Evolutionary conservation across 2,113 vertebrate species (phyloP).

Genomic region (Acrocephalus kingi): DNA sequence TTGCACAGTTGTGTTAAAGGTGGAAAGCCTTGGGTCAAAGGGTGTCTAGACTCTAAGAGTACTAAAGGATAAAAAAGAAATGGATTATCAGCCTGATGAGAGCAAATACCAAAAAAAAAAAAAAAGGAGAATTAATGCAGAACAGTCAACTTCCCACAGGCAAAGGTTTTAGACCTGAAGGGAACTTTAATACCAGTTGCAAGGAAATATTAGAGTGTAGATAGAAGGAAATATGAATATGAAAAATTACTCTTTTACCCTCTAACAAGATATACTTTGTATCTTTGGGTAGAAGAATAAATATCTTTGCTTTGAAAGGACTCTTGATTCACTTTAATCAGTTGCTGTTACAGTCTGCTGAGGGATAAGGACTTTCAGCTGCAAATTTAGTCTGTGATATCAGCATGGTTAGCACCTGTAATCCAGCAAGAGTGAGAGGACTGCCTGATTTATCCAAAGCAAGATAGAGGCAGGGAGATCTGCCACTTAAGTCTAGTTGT

Average conservation of each 20-base stretch:
- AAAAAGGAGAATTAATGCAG: not conserved
- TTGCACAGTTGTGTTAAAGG: not conserved
- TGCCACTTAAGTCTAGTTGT: not conserved
- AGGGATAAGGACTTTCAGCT: not conserved
- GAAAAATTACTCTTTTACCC: not conserved
- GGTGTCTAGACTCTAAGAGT: not conserved
- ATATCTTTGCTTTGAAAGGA: not conserved
- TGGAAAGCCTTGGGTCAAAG: not conserved
- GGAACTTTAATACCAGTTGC: not conserved
- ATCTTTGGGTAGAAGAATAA: not conserved
- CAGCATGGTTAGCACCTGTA: not conserved
- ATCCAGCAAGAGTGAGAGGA: not conserved
- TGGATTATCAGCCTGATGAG: not conserved
- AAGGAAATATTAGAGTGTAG: not conserved
- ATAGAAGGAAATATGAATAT: not conserved
- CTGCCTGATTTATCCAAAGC: not conserved
- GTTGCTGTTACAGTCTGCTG: not conserved
- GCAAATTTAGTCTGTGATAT: not conserved
- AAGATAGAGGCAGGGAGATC: not conserved
- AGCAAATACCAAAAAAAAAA: not conserved
- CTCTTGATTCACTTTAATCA: not conserved
- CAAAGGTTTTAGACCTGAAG: not conserved
- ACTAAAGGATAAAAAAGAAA: not conserved
- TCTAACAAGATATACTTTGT: not conserved
- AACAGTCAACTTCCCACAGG: not conserved